Evolutionary conservation across 2,113 vertebrate species (phyloP).

Genomic region (Aspidoscelis tigris): DNA sequence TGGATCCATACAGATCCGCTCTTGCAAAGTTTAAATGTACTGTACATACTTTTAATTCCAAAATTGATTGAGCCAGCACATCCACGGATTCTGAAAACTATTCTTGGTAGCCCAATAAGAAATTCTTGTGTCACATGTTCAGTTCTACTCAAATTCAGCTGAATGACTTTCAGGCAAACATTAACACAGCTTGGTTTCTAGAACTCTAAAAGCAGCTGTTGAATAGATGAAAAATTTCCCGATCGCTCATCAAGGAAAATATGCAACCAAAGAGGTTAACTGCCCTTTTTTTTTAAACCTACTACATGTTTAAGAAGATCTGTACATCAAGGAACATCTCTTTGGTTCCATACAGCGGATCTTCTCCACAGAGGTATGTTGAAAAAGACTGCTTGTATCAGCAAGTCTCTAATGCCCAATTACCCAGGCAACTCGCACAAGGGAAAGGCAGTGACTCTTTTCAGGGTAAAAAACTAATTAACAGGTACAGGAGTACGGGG

Average conservation of each 20-base stretch:
- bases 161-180: not conserved
- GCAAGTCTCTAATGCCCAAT: not conserved
- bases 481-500: not conserved
- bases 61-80: not conserved
- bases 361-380: conserved; percentile 2
- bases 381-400: conserved; percentile 16
- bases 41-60: not conserved
- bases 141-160: conserved; percentile 7
- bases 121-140: not conserved
- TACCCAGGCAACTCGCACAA: not conserved
- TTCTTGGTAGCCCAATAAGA: not conserved
- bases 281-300: not conserved
- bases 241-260: not conserved
- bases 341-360: not conserved
- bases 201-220: not conserved
- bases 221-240: not conserved
- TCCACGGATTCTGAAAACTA: not conserved
- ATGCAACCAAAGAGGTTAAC: not conserved
- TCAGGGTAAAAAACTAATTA: conserved; percentile 30
- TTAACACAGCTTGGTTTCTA: not conserved
- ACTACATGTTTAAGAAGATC: not conserved
- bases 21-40: not conserved
- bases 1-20: not conserved
- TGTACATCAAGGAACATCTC: conserved; percentile 12
- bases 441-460: conserved; percentile 1